Evolutionary conservation across 2,797 vertebrate genomes (phyloP), one percentile per base, ranked within the genome.

Genomic region (Cossypha caffra): DNA sequence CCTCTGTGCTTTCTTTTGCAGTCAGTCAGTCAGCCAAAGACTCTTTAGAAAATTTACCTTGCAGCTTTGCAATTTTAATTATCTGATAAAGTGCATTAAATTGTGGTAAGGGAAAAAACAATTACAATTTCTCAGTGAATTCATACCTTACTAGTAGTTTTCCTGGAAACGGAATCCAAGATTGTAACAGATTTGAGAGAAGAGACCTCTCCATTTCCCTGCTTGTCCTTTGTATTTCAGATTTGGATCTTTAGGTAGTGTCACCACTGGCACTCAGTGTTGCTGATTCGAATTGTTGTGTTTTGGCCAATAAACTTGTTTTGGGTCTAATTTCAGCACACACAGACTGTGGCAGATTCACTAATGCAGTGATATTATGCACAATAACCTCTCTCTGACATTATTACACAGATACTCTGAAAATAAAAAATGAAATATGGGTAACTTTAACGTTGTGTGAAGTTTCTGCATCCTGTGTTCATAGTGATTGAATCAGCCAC

Each of bases 21-120:
- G 47, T 92, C 85, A 95, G 25, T 28, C 48, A 50, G 72, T 42
- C 11, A 37, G 37, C 12, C 80, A 81, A 75, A 82, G 69, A 67
- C 73, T 77, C 61, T 14, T 37, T 90, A 90, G 88, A 71, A 83
- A 86, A 55, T 92, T 93, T 92, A 96, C 80, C 73, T 95, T 95
- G 50, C 37, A 96, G 77, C 90, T 94, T 95, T 95, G 81, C 15
- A 58, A 88, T 96, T 96, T 95, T 97, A 97, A 97, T 97, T 97
- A 95, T 94, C 74, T 94, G 69, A 91, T 95, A 37, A 25, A 64
- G 73, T 96, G 92, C 91, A 68, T 90, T 96, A 95, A 89, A 94
- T 96, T 94, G 91, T 94, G 48, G 82, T 78, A 93, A 86, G 80
- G 88, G 50, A 90, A 95, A 95, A 97, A 86, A 78, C 38, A 20